These are phyloP conservation scores for Armadillidium nasatum DNA, from an alignment of 1,140 invertebrate species.

Conservation along the genomic window DNA sequence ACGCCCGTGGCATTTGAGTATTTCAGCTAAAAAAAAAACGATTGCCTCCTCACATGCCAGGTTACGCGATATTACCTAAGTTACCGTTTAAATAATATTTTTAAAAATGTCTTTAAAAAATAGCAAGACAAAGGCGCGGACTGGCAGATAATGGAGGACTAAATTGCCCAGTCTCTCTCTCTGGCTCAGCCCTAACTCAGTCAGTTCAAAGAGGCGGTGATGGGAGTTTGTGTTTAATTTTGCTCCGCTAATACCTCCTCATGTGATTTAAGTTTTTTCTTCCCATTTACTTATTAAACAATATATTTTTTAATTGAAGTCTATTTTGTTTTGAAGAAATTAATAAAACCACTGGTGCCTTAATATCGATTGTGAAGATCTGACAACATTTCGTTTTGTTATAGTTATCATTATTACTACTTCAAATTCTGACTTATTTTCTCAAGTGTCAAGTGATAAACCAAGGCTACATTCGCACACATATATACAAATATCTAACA, in stretches of 20 bases:
- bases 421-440: neutral
- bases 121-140: neutral
- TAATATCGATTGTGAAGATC: too few species aligned
- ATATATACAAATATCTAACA: too few species aligned
- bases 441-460: constrained; percentile 1
- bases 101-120: neutral
- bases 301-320: too few species aligned
- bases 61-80: constrained; percentile 3
- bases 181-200: neutral
- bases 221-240: neutral
- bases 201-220: neutral
- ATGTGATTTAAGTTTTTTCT: neutral
- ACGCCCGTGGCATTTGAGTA: neutral
- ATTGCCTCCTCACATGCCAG: neutral
- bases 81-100: neutral
- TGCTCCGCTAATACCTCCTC: neutral
- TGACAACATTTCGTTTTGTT: too few species aligned
- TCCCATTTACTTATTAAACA: too few species aligned
- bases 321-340: too few species aligned
- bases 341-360: too few species aligned
- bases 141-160: neutral
- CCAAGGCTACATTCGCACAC: neutral
- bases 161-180: too few species aligned
- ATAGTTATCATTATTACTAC: too few species aligned
- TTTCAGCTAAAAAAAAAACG: too few species aligned